Base-by-base conservation (phyloP, 2,797 vertebrate species). In the Sebastes matsubarae region DNA sequence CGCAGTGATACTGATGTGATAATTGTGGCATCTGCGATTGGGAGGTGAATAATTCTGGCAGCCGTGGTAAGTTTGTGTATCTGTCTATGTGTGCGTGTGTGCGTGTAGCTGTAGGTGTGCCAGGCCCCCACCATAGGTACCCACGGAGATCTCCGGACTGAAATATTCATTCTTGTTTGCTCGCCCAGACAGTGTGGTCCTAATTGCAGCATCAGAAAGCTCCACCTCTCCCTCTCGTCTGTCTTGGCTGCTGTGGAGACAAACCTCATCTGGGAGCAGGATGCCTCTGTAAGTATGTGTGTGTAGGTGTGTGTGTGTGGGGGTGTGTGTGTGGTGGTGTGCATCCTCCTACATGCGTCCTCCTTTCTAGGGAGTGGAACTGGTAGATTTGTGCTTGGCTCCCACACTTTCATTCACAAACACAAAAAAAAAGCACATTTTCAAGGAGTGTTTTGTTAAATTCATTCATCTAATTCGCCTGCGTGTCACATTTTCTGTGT, bases 41-140 rank as follows among this genome's bases (percentile, higher is more conserved):
- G 86, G 89, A 93, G 96, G 96, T 95, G 96, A 96, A 90, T 81
- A 71, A 88, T 87, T 85, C 82, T 93, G 90, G 90, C 96, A 97
- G 96, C 96, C 93, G 90, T 93, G 93, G 94, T 96, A 95, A 95
- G 93, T 79, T 78, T 65, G 71, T 61, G n/a, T 57, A 16, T 75
- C 8, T 58, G 38, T 74, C 57, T 55, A 38, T 75, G 68, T 84
- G 77, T 74, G 27, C 70, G 61, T 94, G 95, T 95, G 58, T 79
- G 67, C 58, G 50, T 61, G 71, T 81, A 82, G 77, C 69, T 92
- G 91, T 93, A 89, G 90, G 89, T 93, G 91, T 93, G 93, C 93
- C 94, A 94, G 93, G 87, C 89, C 93, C 91, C 93, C 88, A 84
- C 88, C 89, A 91, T 91, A 92, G 92, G 93, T 92, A 82, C 88